Base-by-base conservation (phyloP, 2,888 invertebrate species). In the Himalopsyche japonica region DNA sequence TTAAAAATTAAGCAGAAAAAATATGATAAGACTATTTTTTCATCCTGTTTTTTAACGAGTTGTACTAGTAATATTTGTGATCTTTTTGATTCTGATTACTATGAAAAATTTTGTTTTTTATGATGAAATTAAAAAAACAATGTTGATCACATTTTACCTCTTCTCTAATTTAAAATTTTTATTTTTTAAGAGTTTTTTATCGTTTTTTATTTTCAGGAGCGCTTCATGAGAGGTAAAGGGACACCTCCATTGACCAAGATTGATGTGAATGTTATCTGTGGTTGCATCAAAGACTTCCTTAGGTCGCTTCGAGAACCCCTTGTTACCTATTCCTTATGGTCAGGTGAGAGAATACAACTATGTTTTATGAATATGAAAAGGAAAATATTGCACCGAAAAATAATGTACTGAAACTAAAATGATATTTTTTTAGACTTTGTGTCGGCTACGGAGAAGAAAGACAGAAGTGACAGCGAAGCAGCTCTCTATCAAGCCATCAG, bases 261-360 rank as follows among this genome's bases (percentile, higher is more conserved):
- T 20, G 97, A 99, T 89, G 93, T 98, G 37, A 95, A 98, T 90
- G 96, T 96, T 0, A 93, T 99, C 47, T 98, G 98, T 90, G 97
- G 98, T 76, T 97, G 97, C 86, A 93, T 99, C 77, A 99, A 99
- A 92, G 97, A 98, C 91, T 99, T 99, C 91, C 92, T 99, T 83
- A 94, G 98, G 6, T 94, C 95, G 0, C 92, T 99, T 32, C 95
- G 95, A 82, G 99, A 99, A 90, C 98, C 99, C 0, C 92, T 99
- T 0, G 95, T 99, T 82, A 97, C 98, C 0, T 94, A 93, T 79
- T 93, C 94, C 20, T 93, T 97, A 80, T 97, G 98, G 97, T 93
- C 94, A 30, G 93, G 93, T 88, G 95, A 43, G 43, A 43, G 0
- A 1, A 43, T 15, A 15, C 43, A 15, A 43, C 37, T 37, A 0